Evolutionary conservation across 2,888 invertebrate species (phyloP), one percentile per base, ranked within the genome.

Genomic region (Agrochola macilenta): DNA sequence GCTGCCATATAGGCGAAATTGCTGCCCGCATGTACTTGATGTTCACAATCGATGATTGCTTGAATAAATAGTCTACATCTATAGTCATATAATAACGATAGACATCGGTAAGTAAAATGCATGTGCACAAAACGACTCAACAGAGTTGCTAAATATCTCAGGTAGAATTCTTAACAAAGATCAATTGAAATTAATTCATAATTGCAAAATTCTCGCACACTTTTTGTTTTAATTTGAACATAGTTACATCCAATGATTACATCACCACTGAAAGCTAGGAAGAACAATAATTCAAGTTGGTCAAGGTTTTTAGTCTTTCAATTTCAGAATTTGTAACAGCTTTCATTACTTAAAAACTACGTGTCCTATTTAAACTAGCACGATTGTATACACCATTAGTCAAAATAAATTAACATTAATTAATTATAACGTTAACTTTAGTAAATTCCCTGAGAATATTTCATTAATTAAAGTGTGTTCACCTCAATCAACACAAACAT

Each of bases 401-500:
- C 9, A 23, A 26, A 39, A 52, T 39, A 75, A 46, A 61, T 52
- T 30, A 74, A 30, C n/a, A 43, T 5, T 17, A 23, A 43, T 5
- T 17, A 23, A 63, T 75, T 52, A 26, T 14, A 74, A 74, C 8
- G 0, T 20, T 54, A 20, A 43, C 8, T 43, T 11, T 64, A 49
- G 0, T 52, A 20, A 57, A 78, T n/a, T 52, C 30, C 14, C 43
- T 20, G n/a, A 60, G 14, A 35, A 52, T 20, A 23, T 39, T 26
- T 61, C 0, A 46, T 26, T 39, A 14, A 39, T 61, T 23, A 58
- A 26, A n/a, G 30, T 79, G 35, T 57, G 17, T 57, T 49, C 71
- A 79, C 46, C 57, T 71, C 26, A 20, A 35, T 46, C 1, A 30
- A 61, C n/a, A 17, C 46, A 63, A 69, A 69, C 69, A 77, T 57